A percentile compares a stretch with the other conserved stretches of the same genome.
Evolutionary conservation across 2,797 vertebrate species (phyloP).

Genomic region (Mycteria americana): DNA sequence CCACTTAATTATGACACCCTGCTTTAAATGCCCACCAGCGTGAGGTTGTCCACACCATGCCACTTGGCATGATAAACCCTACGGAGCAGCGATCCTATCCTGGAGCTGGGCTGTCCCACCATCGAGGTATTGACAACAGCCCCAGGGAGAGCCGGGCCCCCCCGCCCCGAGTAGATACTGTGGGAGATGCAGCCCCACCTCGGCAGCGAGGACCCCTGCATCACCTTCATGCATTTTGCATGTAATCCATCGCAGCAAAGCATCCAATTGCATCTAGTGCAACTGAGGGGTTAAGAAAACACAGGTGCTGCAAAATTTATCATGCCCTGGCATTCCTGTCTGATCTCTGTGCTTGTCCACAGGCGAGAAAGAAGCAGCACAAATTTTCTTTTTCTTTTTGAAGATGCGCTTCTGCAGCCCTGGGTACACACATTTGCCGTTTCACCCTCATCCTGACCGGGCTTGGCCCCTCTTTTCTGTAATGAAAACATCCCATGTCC

Average conservation of each 20-base stretch:
- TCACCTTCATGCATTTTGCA: background rate
- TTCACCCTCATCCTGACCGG: background rate
- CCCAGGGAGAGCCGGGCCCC: background rate
- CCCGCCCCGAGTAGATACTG: rapidly evolving
- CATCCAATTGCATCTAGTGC: rapidly evolving
- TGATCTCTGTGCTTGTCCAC: background rate
- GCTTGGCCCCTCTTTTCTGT: background rate
- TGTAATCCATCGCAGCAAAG: background rate
- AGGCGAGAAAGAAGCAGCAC: background rate
- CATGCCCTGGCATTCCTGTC: background rate
- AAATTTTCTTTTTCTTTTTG: background rate
- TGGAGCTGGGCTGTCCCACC: background rate
- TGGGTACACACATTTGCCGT: rapidly evolving
- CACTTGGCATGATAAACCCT: background rate
- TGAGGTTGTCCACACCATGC: background rate
- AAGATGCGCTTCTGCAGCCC: background rate
- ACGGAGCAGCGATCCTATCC: rapidly evolving
- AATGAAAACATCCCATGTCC: rapidly evolving
- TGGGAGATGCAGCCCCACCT: background rate
- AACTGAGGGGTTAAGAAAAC: background rate
- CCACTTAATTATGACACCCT: background rate
- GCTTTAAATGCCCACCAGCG: background rate
- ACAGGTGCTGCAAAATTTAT: background rate
- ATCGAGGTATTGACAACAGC: background rate
- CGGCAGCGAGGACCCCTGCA: rapidly evolving